Conservation (phyloP, 2,113 vertebrate genomes). For the Boulengeromyrus knoepffleri region DNA sequence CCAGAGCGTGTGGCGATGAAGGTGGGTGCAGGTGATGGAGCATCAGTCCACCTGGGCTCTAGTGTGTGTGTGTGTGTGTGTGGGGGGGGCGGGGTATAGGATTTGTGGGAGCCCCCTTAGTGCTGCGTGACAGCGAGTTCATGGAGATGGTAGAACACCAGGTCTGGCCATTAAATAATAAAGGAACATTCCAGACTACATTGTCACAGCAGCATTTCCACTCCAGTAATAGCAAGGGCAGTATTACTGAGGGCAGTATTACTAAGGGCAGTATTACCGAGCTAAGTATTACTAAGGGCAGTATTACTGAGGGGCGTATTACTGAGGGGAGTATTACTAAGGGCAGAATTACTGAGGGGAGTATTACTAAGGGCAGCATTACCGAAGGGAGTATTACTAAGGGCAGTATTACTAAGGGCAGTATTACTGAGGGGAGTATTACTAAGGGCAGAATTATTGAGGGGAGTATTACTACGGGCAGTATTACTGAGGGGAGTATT, state of each 20-base stretch:
- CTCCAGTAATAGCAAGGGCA: neutral
- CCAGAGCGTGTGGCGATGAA: slow-evolving; percentile 84
- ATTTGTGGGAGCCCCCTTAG: neutral
- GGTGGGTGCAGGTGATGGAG: slow-evolving; percentile 62
- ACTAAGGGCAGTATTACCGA: neutral
- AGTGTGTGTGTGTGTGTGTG: too few relatives aligned
- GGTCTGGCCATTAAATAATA: neutral
- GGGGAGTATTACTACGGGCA: neutral
- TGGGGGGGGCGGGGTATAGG: neutral
- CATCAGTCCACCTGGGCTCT: neutral
- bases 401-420: neutral
- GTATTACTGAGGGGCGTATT: neutral
- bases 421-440: neutral
- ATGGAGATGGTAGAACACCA: neutral
- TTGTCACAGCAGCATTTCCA: neutral
- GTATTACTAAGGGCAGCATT: neutral
- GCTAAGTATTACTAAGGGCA: neutral
- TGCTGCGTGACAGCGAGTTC: neutral
- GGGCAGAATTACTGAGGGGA: neutral
- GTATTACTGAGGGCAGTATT: neutral
- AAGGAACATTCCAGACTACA: neutral
- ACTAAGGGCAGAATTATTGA: neutral
- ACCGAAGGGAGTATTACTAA: neutral
- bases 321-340: neutral
- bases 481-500: neutral